phyloP scores from a whole-genome alignment of 2,113 vertebrate species.

The Aspidoscelis tigris region DNA sequence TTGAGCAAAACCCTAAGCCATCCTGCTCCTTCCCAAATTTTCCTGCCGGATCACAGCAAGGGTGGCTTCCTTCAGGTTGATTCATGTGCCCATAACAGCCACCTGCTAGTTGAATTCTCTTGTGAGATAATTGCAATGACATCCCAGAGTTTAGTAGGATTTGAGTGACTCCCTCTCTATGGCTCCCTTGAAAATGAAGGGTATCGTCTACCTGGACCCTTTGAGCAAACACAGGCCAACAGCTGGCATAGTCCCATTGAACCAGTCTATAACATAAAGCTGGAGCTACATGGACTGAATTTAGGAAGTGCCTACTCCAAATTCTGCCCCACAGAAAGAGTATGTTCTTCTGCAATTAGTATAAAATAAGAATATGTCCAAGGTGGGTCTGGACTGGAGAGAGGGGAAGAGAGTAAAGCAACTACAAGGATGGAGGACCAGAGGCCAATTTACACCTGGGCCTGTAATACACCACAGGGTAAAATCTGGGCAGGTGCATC shows the following conservation, averaged over 20 bases:
- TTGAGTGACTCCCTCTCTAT: background rate
- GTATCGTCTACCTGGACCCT: background rate
- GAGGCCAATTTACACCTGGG: no score
- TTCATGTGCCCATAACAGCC: background rate
- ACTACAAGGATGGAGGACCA: no score
- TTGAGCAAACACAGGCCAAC: background rate
- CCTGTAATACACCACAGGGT: no score
- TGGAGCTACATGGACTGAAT: background rate
- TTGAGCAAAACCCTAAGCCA: slow-evolving; percentile 20
- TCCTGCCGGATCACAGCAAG: background rate
- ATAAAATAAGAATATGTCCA: background rate
- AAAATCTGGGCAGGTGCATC: no score
- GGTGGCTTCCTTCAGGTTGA: accelerated
- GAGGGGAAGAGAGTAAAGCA: no score
- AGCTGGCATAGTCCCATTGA: background rate
- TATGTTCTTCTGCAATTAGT: background rate
- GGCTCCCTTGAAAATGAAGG: background rate
- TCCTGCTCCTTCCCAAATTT: slow-evolving; percentile 17
- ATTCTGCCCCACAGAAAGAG: background rate
- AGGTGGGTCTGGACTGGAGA: no score
- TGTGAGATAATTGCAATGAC: background rate
- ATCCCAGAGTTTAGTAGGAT: background rate
- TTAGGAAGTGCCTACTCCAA: background rate
- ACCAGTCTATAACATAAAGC: background rate
- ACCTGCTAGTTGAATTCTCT: background rate